phyloP scores from a whole-genome alignment of 2,113 vertebrate genomes.

The Tragelaphus buxtoni region DNA sequence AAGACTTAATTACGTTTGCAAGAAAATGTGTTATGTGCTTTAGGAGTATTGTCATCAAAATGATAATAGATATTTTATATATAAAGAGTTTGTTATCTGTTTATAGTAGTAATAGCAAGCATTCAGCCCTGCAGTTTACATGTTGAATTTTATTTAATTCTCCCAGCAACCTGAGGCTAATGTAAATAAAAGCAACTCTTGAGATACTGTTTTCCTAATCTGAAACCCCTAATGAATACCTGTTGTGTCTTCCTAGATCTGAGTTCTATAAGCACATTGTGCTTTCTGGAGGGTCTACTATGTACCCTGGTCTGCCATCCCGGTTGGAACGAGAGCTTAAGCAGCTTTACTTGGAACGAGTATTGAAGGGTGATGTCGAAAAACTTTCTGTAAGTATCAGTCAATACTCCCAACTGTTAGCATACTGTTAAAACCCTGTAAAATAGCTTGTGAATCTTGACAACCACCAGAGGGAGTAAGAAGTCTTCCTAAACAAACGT shows the following conservation, averaged over 20 bases:
- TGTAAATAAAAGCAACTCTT: not conserved
- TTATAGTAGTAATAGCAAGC: not conserved
- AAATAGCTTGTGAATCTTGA: not conserved
- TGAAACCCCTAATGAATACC: not conserved
- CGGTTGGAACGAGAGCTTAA: conserved; percentile 97
- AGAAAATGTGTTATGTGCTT: not conserved
- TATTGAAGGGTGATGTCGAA: conserved; percentile 98
- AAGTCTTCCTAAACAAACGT: conserved; percentile 27
- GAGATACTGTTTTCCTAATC: not conserved
- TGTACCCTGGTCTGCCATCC: conserved; percentile 97
- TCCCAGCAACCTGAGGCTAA: not conserved
- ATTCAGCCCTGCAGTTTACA: not conserved
- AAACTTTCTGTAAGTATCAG: conserved; percentile 93
- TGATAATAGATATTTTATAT: not conserved
- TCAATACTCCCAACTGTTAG: not conserved
- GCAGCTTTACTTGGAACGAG: conserved; percentile 97
- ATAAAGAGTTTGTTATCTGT: not conserved
- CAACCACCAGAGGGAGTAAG: conserved; percentile 80
- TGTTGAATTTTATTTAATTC: conserved; percentile 12
- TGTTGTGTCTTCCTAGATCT: conserved; percentile 80
- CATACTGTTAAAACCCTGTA: not conserved
- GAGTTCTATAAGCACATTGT: conserved; percentile 99
- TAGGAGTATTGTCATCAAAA: not conserved
- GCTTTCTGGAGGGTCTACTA: conserved; percentile 97
- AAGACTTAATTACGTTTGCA: not conserved